Percentiles rank a stretch among this genome's conserved stretches.
Evolutionary conservation across 2,113 vertebrate genomes (phyloP).

Genomic region (Triplophysa rosa): DNA sequence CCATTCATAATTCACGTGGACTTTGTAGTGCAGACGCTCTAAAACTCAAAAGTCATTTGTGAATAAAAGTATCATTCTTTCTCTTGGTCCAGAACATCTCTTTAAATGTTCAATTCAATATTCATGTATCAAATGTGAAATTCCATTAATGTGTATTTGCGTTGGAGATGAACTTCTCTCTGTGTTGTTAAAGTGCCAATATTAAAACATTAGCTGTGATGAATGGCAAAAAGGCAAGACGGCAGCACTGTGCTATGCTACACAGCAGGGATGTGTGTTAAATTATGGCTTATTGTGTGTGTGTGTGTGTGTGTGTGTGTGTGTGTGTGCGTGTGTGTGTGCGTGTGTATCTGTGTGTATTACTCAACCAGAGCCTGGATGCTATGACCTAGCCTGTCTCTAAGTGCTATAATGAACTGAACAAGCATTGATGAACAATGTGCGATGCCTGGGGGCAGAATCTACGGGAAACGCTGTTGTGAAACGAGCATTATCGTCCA

Average conservation of each 20-base stretch:
- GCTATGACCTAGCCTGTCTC: slow-evolving; percentile 24
- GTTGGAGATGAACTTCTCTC: slow-evolving; percentile 28
- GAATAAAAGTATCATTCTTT: background rate
- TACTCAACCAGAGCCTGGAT: slow-evolving; percentile 13
- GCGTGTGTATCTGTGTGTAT: slow-evolving; percentile 23
- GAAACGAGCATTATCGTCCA: slow-evolving; percentile 30
- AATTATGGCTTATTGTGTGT: slow-evolving; percentile 24
- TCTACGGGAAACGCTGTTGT: slow-evolving; percentile 33
- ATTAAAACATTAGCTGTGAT: slow-evolving; percentile 37
- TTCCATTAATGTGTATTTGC: slow-evolving; percentile 35
- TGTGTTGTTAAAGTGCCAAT: slow-evolving; percentile 36
- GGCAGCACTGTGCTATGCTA: slow-evolving; percentile 10
- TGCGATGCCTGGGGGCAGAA: slow-evolving; percentile 13
- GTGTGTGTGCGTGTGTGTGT: slow-evolving; percentile 12
- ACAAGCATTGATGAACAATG: slow-evolving; percentile 34
- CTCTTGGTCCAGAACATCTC: background rate
- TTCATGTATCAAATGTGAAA: slow-evolving; percentile 5
- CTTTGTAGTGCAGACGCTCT: background rate
- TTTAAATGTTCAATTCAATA: slow-evolving; percentile 16
- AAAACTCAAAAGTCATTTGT: background rate
- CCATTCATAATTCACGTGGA: background rate
- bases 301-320: slow-evolving; percentile 15
- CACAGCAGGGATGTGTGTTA: slow-evolving; percentile 12
- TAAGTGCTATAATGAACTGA: slow-evolving; percentile 43
- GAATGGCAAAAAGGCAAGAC: slow-evolving; percentile 16